Evolutionary conservation across 2,797 vertebrate genomes (phyloP).

Genomic region (Tolypeutes matacus): DNA sequence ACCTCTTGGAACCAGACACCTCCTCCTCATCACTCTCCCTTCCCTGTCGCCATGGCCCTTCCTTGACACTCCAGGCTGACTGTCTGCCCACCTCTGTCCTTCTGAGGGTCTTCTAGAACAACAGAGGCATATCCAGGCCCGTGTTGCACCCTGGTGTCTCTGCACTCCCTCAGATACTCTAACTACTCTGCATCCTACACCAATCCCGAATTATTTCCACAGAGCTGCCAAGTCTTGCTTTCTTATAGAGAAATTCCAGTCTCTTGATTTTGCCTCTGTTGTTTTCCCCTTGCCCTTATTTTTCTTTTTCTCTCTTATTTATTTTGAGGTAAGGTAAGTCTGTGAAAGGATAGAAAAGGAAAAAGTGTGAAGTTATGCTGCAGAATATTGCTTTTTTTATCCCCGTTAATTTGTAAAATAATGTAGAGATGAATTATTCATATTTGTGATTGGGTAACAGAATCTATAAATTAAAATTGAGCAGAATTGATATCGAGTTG

Average conservation of each 20-base stretch:
- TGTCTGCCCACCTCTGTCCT: background rate
- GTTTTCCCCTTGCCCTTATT: background rate
- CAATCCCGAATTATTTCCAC: background rate
- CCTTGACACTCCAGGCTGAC: background rate
- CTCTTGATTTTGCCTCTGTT: background rate
- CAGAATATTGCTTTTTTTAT: background rate
- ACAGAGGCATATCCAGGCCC: background rate
- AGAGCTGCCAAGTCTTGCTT: background rate
- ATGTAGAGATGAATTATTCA: background rate
- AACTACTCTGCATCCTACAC: too few species aligned
- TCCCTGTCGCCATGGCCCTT: background rate
- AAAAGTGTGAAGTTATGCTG: background rate
- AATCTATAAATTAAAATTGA: slow-evolving; percentile 29
- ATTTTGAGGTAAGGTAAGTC: background rate
- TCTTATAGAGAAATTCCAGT: background rate
- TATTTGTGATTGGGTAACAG: background rate
- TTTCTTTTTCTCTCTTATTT: slow-evolving; percentile 1
- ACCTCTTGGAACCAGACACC: background rate
- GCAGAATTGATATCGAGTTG: background rate
- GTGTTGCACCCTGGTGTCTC: rapidly evolving
- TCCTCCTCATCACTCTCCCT: background rate
- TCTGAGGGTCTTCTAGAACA: too few species aligned
- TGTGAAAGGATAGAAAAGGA: background rate
- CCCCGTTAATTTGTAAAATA: background rate
- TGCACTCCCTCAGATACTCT: background rate